Base-by-base conservation (phyloP, 2,888 invertebrate species). In the Chesias legatella region DNA sequence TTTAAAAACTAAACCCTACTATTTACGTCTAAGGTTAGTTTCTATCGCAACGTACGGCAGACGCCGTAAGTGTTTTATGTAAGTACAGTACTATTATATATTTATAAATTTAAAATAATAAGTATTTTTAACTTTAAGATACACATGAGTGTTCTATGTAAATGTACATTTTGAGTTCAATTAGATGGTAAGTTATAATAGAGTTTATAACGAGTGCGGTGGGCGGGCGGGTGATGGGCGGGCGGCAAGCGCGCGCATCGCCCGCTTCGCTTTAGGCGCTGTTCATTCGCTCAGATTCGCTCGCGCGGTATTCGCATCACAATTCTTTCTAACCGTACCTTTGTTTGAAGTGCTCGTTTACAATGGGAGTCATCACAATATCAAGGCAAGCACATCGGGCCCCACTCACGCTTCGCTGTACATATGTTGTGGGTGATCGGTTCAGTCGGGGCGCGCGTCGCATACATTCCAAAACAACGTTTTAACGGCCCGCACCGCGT, bases 391-490 rank as follows among this genome's bases (percentile, higher is more conserved):
- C n/a, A n/a, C n/a, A n/a, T n/a, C n/a, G n/a, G n/a, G n/a, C n/a
- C n/a, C 54, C 53, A 23, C 58, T 51, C 57, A 53, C 46, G 54
- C 58, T 61, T 62, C 58, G 47, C 49, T 58, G 51, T 61, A 49
- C 49, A 51, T 52, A 55, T 33, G 24, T 52, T 56, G 44, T 58
- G 51, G 49, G 60, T 49, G 58, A 56, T 60, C 63, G 67, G 55
- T 58, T 56, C 59, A 60, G 63, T 57, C 31, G 42, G 30, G 49
- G 38, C 47, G 40, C 71, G 80, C 79, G 76, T 77, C 79, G 77
- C 78, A 82, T 74, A 86, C 86, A 86, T 86, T 86, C 86, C 86
- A 86, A 82, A 81, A 80, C 74, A 81, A 76, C 73, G 68, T 68
- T 74, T 61, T 67, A 54, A 72, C 71, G 78, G 67, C 73, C 74